phyloP scores from a whole-genome alignment of 1,140 invertebrate genomes.

The Yoshiicerus persimilis region DNA sequence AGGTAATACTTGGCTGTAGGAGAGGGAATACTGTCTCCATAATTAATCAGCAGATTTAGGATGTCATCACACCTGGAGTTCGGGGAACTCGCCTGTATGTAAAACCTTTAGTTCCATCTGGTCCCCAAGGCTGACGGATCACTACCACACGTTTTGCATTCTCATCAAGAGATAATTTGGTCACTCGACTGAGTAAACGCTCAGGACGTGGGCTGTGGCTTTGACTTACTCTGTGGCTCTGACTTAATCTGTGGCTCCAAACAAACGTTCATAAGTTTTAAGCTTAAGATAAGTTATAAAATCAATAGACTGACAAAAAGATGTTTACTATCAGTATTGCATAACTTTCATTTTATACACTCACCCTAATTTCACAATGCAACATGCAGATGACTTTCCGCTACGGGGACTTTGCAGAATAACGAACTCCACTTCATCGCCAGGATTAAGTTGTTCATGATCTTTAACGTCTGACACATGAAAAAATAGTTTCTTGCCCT shows the following conservation, averaged over 20 bases:
- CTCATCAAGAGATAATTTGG: conserved; percentile 81
- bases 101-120: conserved; percentile 53
- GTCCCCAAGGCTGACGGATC: conserved; percentile 82
- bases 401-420: conserved; percentile 91
- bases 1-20: too few relatives aligned
- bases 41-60: not conserved
- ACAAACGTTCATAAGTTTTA: not conserved
- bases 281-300: too few relatives aligned
- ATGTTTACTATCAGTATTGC: too few relatives aligned
- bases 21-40: not conserved
- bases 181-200: conserved; percentile 81
- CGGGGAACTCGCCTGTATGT: conserved; percentile 5
- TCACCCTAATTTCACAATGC: conserved; percentile 87
- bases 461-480: conserved; percentile 94
- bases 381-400: conserved; percentile 92
- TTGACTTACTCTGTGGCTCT: too few relatives aligned
- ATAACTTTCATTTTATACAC: too few relatives aligned
- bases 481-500: conserved; percentile 93
- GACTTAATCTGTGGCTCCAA: too few relatives aligned
- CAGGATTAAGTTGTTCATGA: conserved; percentile 74
- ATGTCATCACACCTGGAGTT: conserved; percentile 18
- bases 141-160: conserved; percentile 78
- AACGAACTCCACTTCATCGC: conserved; percentile 95
- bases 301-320: not conserved
- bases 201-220: conserved; percentile 77